A percentile compares a stretch with the other conserved stretches of the same genome.
phyloP scores from a whole-genome alignment of 2,888 invertebrate species.

The Podotricha telesiphe region DNA sequence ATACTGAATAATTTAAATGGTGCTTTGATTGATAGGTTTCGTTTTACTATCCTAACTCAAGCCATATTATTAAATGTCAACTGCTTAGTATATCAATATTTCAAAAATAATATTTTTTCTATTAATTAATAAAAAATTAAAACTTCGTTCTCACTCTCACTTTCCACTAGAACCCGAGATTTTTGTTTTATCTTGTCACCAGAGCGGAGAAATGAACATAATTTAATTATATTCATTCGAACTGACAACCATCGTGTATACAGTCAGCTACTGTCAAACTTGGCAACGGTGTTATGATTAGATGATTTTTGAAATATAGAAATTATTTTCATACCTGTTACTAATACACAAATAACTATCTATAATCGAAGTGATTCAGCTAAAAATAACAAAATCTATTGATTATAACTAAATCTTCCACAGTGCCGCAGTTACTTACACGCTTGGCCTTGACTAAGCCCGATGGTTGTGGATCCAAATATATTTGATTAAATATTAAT shows the following conservation, averaged over 20 bases:
- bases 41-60: neutral
- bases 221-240: no score
- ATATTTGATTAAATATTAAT: neutral
- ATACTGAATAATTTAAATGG: neutral
- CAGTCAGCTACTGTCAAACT: no score
- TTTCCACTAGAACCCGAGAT: no score
- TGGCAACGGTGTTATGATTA: no score
- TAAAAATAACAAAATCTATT: slow-evolving; percentile 12
- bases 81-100: neutral
- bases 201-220: no score
- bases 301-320: no score
- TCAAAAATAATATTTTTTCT: no score
- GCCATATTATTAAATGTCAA: neutral
- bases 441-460: neutral
- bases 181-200: no score
- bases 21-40: neutral
- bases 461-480: neutral
- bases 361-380: neutral
- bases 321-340: no score
- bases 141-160: no score
- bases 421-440: neutral
- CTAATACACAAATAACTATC: neutral
- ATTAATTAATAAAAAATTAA: no score
- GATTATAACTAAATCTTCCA: slow-evolving; percentile 1
- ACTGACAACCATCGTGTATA: no score